Evolutionary conservation across 2,113 vertebrate species (phyloP).

Genomic region (Aspidoscelis tigris): DNA sequence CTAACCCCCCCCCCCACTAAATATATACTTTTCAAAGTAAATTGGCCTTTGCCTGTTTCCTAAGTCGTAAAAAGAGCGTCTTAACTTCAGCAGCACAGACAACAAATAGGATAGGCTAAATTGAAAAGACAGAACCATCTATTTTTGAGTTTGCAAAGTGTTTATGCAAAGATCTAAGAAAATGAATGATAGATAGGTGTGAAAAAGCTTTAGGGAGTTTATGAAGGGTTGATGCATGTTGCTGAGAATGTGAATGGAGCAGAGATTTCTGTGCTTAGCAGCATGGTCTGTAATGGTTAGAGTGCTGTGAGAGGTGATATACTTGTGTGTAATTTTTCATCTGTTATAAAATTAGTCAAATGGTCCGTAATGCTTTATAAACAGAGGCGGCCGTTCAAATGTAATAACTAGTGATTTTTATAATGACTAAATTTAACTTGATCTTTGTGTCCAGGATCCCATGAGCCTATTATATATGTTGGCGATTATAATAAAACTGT

Average conservation of each 20-base stretch:
- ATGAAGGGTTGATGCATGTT: not conserved
- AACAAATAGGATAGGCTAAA: not conserved
- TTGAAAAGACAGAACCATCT: not conserved
- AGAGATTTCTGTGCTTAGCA: not conserved
- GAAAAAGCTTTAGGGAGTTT: not conserved
- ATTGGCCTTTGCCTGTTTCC: not conserved
- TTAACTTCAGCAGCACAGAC: not conserved
- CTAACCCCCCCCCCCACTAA: not conserved
- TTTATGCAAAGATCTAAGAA: not conserved
- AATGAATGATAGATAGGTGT: conserved; percentile 15
- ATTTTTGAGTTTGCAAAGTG: accelerated
- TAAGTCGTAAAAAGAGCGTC: not conserved
- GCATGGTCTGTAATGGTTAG: accelerated
- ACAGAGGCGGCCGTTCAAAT: conserved; percentile 70
- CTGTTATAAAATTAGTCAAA: conserved; percentile 58
- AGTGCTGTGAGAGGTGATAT: not conserved
- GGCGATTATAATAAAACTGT: conserved; percentile 66
- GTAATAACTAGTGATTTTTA: conserved; percentile 69
- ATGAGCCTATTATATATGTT: conserved; percentile 73
- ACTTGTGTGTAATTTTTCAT: conserved; percentile 33
- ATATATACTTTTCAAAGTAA: not conserved
- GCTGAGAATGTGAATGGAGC: conserved; percentile 9
- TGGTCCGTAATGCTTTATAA: conserved; percentile 66
- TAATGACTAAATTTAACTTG: conserved; percentile 79
- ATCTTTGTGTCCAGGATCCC: conserved; percentile 94